Percentiles rank a stretch among this genome's conserved stretches.
Conservation (phyloP, 2,797 vertebrate genomes). For the Sebastes iracundus region DNA sequence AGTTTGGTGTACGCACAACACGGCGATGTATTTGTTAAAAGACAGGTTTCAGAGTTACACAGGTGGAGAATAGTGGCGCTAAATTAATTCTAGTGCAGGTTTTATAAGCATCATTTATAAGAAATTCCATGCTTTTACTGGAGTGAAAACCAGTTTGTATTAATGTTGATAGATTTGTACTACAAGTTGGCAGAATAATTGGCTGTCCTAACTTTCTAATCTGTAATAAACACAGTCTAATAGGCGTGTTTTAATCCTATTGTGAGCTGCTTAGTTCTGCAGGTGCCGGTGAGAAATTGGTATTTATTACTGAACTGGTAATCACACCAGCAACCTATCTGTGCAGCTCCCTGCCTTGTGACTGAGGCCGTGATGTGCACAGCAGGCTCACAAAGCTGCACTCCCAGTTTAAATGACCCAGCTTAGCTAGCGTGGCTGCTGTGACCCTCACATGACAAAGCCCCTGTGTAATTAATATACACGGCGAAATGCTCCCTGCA, state of each 20-base stretch:
- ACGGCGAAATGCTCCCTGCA: constrained; percentile 93
- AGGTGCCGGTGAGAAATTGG: constrained; percentile 86
- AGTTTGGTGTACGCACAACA: constrained; percentile 6
- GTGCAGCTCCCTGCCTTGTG: constrained; percentile 70
- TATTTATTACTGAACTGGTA: constrained; percentile 86
- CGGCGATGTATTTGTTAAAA: not conserved
- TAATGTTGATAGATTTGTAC: not conserved
- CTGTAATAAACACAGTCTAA: constrained; percentile 70
- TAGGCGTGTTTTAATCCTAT: constrained; percentile 72
- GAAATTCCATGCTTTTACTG: not conserved
- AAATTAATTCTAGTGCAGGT: not conserved
- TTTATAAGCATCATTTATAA: not conserved
- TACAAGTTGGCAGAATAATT: constrained; percentile 23
- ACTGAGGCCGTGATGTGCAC: constrained; percentile 87
- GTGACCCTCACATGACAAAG: constrained; percentile 89
- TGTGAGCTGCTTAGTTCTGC: constrained; percentile 77
- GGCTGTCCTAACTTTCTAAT: constrained; percentile 62
- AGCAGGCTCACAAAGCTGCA: constrained; percentile 87
- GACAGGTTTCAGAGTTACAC: not conserved
- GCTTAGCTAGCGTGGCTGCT: constrained; percentile 91
- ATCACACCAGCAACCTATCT: constrained; percentile 87
- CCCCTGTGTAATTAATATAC: constrained; percentile 97
- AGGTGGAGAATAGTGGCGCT: not conserved
- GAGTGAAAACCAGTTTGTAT: not conserved
- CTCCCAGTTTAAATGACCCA: constrained; percentile 89